These are phyloP conservation scores for Dryococelus australis DNA, from an alignment of 2,888 invertebrate genomes.

Conservation along the genomic window DNA sequence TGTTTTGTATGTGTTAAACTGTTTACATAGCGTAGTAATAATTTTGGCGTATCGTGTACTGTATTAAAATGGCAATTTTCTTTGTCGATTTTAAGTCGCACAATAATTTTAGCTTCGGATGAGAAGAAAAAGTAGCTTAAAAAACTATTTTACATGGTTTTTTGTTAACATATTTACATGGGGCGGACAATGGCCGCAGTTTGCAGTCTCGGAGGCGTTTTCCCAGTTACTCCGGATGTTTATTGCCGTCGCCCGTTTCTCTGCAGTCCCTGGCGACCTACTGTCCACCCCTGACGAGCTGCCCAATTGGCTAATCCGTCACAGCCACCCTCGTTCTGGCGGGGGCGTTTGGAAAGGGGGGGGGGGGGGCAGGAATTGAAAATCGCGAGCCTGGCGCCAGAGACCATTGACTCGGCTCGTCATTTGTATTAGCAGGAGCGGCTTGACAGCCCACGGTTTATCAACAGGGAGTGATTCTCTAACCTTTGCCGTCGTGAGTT, in stretches of 20 bases:
- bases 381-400: constrained; percentile 11
- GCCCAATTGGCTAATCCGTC: constrained; percentile 29
- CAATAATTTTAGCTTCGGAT: too few relatives aligned
- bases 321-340: background rate
- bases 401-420: constrained; percentile 16
- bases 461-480: constrained; percentile 1
- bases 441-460: background rate
- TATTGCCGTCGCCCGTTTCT: background rate
- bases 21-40: too few relatives aligned
- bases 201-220: too few relatives aligned
- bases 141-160: too few relatives aligned
- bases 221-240: background rate
- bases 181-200: too few relatives aligned
- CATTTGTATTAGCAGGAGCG: constrained; percentile 4
- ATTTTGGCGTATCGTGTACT: too few relatives aligned
- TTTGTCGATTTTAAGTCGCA: too few relatives aligned
- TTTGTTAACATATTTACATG: too few relatives aligned
- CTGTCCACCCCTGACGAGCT: background rate
- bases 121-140: too few relatives aligned
- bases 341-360: too few relatives aligned
- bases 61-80: too few relatives aligned
- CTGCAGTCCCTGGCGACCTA: background rate
- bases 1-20: too few relatives aligned
- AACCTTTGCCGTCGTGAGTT: background rate
- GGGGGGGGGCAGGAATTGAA: background rate